These are phyloP conservation scores for Amblyopsis rosae DNA, from an alignment of 2,113 vertebrate species.

Conservation along the genomic window DNA sequence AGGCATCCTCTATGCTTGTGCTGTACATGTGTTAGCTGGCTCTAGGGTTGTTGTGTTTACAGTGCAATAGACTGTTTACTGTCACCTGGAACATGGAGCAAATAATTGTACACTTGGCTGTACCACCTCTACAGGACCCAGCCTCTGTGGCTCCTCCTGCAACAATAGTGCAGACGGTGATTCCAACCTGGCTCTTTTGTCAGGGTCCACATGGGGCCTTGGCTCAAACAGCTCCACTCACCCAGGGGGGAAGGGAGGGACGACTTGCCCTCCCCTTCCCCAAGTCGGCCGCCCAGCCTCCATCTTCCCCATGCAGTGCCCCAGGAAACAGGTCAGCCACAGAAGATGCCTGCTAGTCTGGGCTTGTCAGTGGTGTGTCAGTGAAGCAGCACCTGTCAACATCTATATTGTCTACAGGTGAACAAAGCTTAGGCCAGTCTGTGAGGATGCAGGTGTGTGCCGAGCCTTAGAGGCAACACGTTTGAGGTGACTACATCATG, in stretches of 20 bases:
- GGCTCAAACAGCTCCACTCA: conserved; percentile 71
- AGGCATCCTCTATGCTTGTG: too few relatives aligned
- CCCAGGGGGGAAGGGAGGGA: conserved; percentile 37
- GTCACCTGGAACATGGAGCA: conserved; percentile 66
- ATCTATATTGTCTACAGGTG: too few relatives aligned
- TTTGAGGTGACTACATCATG: conserved; percentile 45
- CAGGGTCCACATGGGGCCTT: conserved; percentile 68
- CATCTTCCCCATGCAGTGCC: background rate
- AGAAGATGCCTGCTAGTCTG: background rate
- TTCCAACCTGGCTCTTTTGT: conserved; percentile 71
- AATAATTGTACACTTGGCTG: conserved; percentile 28
- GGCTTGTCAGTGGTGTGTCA: background rate
- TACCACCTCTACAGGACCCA: conserved; percentile 25
- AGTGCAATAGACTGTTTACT: conserved; percentile 23
- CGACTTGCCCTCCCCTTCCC: too few relatives aligned
- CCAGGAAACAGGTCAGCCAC: background rate
- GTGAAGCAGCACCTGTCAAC: background rate
- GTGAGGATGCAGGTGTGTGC: background rate
- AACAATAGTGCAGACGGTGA: conserved; percentile 77
- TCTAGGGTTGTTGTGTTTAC: background rate
- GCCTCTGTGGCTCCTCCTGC: conserved; percentile 66
- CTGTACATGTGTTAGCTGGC: too few relatives aligned
- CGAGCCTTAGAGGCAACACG: conserved; percentile 30
- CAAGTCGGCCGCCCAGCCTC: background rate
- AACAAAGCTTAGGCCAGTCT: background rate